These are phyloP conservation scores for Eutrigla gurnardus DNA, from an alignment of 2,797 vertebrate genomes.

Conservation along the genomic window DNA sequence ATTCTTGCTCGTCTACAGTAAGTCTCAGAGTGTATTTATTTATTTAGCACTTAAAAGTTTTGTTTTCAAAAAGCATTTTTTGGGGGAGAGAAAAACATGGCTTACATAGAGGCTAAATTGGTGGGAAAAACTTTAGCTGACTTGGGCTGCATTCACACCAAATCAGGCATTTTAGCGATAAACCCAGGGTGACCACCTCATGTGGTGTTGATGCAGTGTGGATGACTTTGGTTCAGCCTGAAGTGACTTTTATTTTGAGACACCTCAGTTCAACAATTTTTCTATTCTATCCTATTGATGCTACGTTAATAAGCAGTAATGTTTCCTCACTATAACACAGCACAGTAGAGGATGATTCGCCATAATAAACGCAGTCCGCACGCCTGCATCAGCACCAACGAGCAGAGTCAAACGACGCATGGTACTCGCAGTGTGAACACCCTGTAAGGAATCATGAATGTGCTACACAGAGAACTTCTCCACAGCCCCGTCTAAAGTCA, in stretches of 20 bases:
- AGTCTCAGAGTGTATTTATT: too few relatives aligned
- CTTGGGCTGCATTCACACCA: too few relatives aligned
- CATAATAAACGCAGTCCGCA: too few relatives aligned
- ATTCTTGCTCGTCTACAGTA: too few relatives aligned
- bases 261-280: neutral
- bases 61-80: too few relatives aligned
- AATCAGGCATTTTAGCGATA: too few relatives aligned
- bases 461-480: constrained; percentile 66
- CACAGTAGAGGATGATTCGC: neutral
- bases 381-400: neutral
- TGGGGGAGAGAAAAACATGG: too few relatives aligned
- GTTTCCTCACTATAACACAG: neutral
- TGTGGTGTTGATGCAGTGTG: too few relatives aligned
- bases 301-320: constrained; percentile 18
- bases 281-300: neutral
- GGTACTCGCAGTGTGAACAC: constrained; percentile 59
- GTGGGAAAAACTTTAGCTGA: too few relatives aligned
- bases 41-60: too few relatives aligned
- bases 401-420: neutral
- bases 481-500: constrained; percentile 5
- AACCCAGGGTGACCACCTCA: too few relatives aligned
- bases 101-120: too few relatives aligned
- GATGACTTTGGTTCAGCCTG: neutral
- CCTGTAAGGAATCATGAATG: constrained; percentile 42
- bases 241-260: neutral